phyloP scores from a whole-genome alignment of 2,113 vertebrate genomes.

The Oceanites oceanicus region DNA sequence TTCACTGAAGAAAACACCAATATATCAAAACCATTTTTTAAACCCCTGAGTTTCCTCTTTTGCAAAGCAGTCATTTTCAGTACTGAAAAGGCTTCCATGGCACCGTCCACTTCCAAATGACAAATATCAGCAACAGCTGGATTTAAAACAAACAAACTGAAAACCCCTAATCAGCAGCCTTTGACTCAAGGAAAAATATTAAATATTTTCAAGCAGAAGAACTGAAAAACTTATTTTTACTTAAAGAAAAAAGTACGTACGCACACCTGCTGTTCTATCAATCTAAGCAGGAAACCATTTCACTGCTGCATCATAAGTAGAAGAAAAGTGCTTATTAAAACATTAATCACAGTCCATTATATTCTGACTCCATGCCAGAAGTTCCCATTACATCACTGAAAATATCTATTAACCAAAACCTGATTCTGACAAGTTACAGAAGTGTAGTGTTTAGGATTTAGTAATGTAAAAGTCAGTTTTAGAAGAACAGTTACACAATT shows the following conservation, averaged over 20 bases:
- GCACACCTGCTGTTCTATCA: conserved; percentile 81
- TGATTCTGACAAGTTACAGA: conserved; percentile 83
- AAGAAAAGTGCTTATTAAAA: conserved; percentile 83
- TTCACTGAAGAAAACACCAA: conserved; percentile 11
- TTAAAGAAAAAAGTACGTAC: not conserved
- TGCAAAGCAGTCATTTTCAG: conserved; percentile 40
- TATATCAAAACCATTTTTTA: conserved; percentile 43
- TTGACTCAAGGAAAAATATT: conserved; percentile 55
- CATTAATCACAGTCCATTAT: conserved; percentile 85
- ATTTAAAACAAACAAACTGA: conserved; percentile 33
- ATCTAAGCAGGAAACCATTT: conserved; percentile 76
- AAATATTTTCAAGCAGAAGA: conserved; percentile 43
- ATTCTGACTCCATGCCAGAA: conserved; percentile 79
- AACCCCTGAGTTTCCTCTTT: conserved; percentile 34
- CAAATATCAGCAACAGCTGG: not conserved
- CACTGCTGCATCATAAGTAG: conserved; percentile 76
- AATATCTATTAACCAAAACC: conserved; percentile 83
- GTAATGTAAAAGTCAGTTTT: conserved; percentile 77
- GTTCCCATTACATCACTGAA: conserved; percentile 83
- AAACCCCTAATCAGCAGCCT: not conserved
- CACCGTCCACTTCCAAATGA: conserved; percentile 5
- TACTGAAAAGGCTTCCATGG: not conserved
- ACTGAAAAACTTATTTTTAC: conserved; percentile 14
- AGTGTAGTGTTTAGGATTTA: conserved; percentile 73
- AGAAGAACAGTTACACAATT: conserved; percentile 78